Evolutionary conservation across 2,797 vertebrate genomes (phyloP).

Genomic region (Myotis vivesi): DNA sequence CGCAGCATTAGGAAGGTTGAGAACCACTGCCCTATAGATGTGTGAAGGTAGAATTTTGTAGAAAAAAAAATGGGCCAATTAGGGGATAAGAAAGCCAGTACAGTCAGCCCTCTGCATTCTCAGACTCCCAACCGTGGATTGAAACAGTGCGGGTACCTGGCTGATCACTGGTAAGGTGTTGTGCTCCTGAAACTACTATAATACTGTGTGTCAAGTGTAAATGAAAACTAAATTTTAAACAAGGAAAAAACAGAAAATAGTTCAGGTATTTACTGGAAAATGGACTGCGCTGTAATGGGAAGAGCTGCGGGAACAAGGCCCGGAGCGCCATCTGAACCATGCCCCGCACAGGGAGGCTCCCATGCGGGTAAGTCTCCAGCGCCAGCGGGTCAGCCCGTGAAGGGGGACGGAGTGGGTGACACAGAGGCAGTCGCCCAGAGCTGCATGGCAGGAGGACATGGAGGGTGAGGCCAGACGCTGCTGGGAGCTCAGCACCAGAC

Average conservation of each 20-base stretch:
- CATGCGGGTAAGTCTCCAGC: no score
- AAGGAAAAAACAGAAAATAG: background rate
- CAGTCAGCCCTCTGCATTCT: background rate
- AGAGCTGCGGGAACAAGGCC: no score
- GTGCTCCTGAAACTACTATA: background rate
- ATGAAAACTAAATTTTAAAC: background rate
- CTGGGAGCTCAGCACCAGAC: background rate
- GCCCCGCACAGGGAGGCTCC: no score
- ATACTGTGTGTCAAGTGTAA: background rate
- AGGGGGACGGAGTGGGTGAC: no score
- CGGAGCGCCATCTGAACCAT: no score
- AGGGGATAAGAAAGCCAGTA: background rate
- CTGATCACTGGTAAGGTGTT: background rate
- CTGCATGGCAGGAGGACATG: no score
- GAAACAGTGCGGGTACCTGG: background rate
- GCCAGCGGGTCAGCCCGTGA: no score
- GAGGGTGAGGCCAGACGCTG: no score
- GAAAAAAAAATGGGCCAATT: background rate
- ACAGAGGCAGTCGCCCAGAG: no score
- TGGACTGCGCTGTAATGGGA: no score
- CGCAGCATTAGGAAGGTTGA: no score
- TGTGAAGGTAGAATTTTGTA: background rate
- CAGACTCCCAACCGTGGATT: background rate
- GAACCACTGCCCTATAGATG: background rate
- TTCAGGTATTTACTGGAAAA: background rate